A percentile compares a stretch with the other conserved stretches of the same genome.
These are phyloP conservation scores for Eupleurogrammus muticus DNA, from an alignment of 2,797 vertebrate species.

Conservation along the genomic window DNA sequence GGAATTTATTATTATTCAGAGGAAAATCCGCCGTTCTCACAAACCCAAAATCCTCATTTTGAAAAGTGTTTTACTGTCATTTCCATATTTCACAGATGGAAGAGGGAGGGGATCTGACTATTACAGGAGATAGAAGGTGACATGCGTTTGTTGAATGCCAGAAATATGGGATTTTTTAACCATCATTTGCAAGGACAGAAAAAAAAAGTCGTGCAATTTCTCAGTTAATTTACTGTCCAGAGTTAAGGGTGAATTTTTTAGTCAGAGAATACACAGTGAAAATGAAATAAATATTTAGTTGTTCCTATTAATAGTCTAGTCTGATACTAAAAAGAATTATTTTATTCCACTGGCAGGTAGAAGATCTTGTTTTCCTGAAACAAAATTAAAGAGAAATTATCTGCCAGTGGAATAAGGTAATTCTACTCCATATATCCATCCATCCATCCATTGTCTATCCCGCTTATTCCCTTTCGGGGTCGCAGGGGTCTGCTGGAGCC, in stretches of 20 bases:
- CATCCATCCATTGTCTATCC: too few relatives aligned
- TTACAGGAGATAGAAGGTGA: constrained; percentile 24
- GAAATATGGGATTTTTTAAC: not conserved
- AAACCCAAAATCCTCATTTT: constrained; percentile 61
- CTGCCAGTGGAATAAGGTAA: too few relatives aligned
- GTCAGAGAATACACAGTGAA: too few relatives aligned
- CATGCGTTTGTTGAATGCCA: constrained; percentile 1
- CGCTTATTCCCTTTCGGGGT: too few relatives aligned
- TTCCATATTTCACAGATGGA: constrained; percentile 32
- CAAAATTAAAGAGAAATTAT: too few relatives aligned
- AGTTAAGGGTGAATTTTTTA: constrained; percentile 5
- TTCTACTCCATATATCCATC: too few relatives aligned
- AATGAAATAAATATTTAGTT: too few relatives aligned
- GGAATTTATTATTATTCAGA: constrained; percentile 59
- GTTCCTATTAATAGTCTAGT: too few relatives aligned
- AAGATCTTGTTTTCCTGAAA: too few relatives aligned
- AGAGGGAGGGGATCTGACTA: constrained; percentile 21
- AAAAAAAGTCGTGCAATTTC: not conserved
- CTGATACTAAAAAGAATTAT: too few relatives aligned
- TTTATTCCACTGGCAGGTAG: too few relatives aligned
- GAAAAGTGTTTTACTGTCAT: constrained; percentile 47
- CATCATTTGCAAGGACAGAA: not conserved
- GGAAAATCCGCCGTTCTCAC: constrained; percentile 69
- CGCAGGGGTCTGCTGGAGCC: too few relatives aligned
- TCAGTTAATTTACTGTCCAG: not conserved